phyloP scores from a whole-genome alignment of 2,797 vertebrate genomes.

The Schizothorax lantsangensis region DNA sequence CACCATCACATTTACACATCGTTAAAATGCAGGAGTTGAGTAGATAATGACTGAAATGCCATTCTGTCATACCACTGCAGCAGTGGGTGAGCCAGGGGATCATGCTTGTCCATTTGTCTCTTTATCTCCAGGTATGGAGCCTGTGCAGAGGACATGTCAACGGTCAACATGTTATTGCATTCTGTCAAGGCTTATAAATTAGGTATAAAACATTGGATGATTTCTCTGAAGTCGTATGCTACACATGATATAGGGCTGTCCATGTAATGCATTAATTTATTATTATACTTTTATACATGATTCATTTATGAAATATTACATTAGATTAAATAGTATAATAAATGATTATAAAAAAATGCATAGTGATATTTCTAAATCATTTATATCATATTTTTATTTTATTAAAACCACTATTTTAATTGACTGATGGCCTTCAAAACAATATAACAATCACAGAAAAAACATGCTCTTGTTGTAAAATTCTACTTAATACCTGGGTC shows the following conservation, averaged over 20 bases:
- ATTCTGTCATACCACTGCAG: constrained; percentile 83
- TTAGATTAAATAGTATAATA: neutral
- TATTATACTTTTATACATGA: neutral
- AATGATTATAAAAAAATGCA: neutral
- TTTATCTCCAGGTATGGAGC: constrained; percentile 92
- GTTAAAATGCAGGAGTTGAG: neutral
- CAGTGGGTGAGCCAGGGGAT: constrained; percentile 88
- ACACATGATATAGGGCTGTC: neutral
- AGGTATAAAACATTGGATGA: neutral
- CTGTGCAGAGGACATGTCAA: constrained; percentile 70
- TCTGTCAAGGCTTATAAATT: neutral
- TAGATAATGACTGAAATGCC: constrained; percentile 21
- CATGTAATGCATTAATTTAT: neutral
- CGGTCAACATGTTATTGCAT: neutral
- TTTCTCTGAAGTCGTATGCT: neutral
- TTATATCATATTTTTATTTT: neutral
- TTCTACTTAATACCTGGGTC: constrained; percentile 80
- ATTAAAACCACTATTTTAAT: neutral
- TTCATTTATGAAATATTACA: neutral
- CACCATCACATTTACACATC: constrained; percentile 21
- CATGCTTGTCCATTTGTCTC: constrained; percentile 93
- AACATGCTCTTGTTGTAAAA: neutral
- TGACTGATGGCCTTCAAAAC: neutral
- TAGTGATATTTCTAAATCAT: neutral
- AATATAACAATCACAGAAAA: neutral